Conservation (phyloP, 2,888 invertebrate species). For the Sinodicranocentrus sp. region DNA sequence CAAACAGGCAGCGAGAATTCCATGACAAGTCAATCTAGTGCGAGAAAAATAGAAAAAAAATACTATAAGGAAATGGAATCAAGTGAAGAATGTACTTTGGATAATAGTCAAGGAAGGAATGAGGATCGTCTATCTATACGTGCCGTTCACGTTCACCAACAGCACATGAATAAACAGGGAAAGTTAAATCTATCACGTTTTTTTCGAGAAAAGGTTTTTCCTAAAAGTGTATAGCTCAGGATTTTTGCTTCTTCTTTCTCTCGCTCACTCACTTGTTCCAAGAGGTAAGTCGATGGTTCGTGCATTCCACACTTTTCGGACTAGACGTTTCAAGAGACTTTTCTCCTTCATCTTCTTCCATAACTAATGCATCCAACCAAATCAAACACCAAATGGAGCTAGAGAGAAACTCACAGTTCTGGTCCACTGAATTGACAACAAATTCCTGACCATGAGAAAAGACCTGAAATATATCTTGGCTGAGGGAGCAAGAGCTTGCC, state of each 20-base stretch:
- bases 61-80: slow-evolving; percentile 13
- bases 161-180: slow-evolving; percentile 65
- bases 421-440: slow-evolving; percentile 71
- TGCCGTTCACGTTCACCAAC: slow-evolving; percentile 50
- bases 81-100: too few relatives aligned
- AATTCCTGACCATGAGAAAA: slow-evolving; percentile 66
- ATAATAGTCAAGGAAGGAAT: not conserved
- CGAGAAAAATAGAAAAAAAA: slow-evolving; percentile 6
- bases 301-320: slow-evolving; percentile 13
- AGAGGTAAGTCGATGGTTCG: not conserved
- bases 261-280: not conserved
- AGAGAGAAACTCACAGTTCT: slow-evolving; percentile 70
- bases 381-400: slow-evolving; percentile 70
- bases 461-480: not conserved
- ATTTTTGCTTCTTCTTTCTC: slow-evolving; percentile 15
- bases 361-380: slow-evolving; percentile 68
- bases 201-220: slow-evolving; percentile 18
- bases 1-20: slow-evolving; percentile 28
- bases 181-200: slow-evolving; percentile 51
- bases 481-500: too few relatives aligned
- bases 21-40: slow-evolving; percentile 57
- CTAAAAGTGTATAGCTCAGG: slow-evolving; percentile 2
- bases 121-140: slow-evolving; percentile 25
- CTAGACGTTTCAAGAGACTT: slow-evolving; percentile 10
- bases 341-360: slow-evolving; percentile 56